phyloP scores from a whole-genome alignment of 2,797 vertebrate genomes.

The Bradypus variegatus region DNA sequence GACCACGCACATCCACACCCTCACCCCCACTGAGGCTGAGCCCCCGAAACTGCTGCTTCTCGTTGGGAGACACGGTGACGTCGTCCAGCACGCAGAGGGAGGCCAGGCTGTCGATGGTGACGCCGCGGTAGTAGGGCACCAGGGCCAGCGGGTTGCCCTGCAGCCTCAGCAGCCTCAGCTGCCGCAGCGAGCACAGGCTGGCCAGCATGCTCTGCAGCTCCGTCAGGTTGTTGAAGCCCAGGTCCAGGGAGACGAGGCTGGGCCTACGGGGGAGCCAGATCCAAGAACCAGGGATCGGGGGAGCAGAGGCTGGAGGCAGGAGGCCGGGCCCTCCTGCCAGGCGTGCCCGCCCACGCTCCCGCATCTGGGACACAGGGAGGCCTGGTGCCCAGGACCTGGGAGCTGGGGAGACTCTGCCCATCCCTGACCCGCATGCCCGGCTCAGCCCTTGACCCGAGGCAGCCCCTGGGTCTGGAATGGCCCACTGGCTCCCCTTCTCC shows the following conservation, averaged over 20 bases:
- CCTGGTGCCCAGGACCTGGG: not conserved
- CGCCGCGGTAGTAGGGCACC: constrained; percentile 79
- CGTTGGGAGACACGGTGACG: constrained; percentile 68
- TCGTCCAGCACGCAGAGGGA: constrained; percentile 77
- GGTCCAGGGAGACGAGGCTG: constrained; percentile 83
- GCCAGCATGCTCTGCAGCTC: constrained; percentile 73
- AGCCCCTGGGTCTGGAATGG: too few relatives aligned
- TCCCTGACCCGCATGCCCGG: rapidly evolving
- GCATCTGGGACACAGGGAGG: rapidly evolving
- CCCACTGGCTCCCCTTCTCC: not conserved
- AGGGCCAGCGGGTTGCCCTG: constrained; percentile 85
- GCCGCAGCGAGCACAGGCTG: constrained; percentile 69
- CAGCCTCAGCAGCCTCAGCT: constrained; percentile 78
- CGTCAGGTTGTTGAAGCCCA: constrained; percentile 82
- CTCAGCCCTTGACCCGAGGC: not conserved
- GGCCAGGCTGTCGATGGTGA: constrained; percentile 80
- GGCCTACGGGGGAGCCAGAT: constrained; percentile 74
- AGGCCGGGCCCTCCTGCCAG: not conserved
- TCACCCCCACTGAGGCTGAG: constrained; percentile 76
- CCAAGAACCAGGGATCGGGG: too few relatives aligned
- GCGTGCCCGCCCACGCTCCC: too few relatives aligned
- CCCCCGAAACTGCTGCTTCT: constrained; percentile 74
- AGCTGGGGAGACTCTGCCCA: not conserved
- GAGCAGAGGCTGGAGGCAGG: too few relatives aligned
- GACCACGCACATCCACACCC: rapidly evolving